Conservation (phyloP, 2,888 invertebrate species). For the Podabrus alpinus region DNA sequence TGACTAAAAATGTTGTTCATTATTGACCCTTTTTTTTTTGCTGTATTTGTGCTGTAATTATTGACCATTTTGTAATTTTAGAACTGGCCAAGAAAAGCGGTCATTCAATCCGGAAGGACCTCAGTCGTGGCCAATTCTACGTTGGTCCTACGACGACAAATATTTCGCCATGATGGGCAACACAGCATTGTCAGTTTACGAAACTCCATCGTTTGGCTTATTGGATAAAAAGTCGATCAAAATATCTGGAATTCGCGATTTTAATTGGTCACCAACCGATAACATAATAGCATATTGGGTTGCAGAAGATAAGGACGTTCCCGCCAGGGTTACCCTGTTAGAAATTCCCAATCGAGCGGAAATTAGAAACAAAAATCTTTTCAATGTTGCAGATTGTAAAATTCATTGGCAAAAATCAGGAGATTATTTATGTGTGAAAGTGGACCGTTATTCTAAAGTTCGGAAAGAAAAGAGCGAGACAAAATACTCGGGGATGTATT, state of each 20-base stretch:
- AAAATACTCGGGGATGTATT: slow-evolving; percentile 96
- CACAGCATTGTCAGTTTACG: slow-evolving; percentile 89
- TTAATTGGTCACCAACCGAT: slow-evolving; percentile 98
- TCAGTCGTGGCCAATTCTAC: slow-evolving; percentile 88
- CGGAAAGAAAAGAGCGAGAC: slow-evolving; percentile 92
- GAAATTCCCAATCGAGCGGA: slow-evolving; percentile 91
- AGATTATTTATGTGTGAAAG: slow-evolving; percentile 94
- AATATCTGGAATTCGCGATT: slow-evolving; percentile 86
- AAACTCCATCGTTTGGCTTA: slow-evolving; percentile 93
- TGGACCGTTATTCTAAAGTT: slow-evolving; percentile 66
- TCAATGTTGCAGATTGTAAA: slow-evolving; percentile 97
- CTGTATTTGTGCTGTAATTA: background rate
- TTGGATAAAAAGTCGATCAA: slow-evolving; percentile 94
- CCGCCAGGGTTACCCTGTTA: slow-evolving; percentile 90
- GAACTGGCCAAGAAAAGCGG: slow-evolving; percentile 90
- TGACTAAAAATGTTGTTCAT: no score
- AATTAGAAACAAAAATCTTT: slow-evolving; percentile 91
- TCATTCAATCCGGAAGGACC: slow-evolving; percentile 85
- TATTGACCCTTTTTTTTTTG: no score
- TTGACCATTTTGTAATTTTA: slow-evolving; percentile 38
- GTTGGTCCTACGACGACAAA: slow-evolving; percentile 95
- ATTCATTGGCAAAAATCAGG: slow-evolving; percentile 99
- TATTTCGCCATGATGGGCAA: slow-evolving; percentile 89
- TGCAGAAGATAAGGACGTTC: slow-evolving; percentile 95
- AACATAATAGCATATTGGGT: slow-evolving; percentile 98